phyloP scores from a whole-genome alignment of 2,797 vertebrate species.

The Galagoides demidoff region DNA sequence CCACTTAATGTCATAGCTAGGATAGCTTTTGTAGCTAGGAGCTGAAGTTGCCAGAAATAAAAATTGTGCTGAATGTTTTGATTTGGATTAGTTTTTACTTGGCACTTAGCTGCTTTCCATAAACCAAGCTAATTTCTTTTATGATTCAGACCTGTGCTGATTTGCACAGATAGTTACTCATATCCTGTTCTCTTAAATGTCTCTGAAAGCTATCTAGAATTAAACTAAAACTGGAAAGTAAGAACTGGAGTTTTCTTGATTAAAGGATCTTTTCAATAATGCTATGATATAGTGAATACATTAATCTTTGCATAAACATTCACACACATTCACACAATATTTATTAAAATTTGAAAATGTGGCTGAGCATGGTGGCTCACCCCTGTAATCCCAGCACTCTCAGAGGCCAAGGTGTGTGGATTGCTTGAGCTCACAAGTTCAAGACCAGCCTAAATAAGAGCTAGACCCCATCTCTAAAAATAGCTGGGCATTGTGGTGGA shows the following conservation, averaged over 20 bases:
- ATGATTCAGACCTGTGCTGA: constrained; percentile 11
- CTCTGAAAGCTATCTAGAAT: constrained; percentile 45
- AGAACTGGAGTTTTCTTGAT: constrained; percentile 52
- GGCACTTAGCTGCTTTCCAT: constrained; percentile 8
- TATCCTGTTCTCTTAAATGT: constrained; percentile 18
- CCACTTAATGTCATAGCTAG: constrained; percentile 36
- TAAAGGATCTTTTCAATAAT: constrained; percentile 27
- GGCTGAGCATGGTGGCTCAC: neutral
- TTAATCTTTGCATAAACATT: constrained; percentile 45
- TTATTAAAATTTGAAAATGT: constrained; percentile 46
- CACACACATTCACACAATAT: neutral
- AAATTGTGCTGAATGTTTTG: constrained; percentile 59
- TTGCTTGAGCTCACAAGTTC: too few relatives aligned
- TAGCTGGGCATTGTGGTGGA: too few relatives aligned
- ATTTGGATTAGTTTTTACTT: constrained; percentile 67
- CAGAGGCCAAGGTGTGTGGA: too few relatives aligned
- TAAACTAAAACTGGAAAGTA: constrained; percentile 59
- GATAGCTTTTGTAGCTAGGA: constrained; percentile 57
- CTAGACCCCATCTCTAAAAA: too few relatives aligned
- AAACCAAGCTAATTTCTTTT: constrained; percentile 55
- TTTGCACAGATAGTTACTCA: constrained; percentile 56
- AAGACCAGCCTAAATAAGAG: too few relatives aligned
- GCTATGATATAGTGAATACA: neutral
- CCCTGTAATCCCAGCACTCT: too few relatives aligned
- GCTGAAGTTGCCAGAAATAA: constrained; percentile 65